Conservation (phyloP, 2,888 invertebrate species). For the Protophormia terraenovae region DNA sequence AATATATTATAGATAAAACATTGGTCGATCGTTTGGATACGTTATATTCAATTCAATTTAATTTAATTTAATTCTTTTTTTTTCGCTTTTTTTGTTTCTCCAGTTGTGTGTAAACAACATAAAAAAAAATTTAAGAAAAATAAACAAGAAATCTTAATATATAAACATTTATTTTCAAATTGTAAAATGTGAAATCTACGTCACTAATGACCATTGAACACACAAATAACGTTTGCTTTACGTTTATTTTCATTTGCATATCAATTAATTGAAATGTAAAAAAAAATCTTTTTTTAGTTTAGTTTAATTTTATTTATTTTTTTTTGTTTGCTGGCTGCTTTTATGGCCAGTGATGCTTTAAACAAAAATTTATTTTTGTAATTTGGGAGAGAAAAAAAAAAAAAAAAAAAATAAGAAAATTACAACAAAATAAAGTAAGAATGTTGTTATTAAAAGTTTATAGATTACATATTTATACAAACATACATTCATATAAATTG, state of each 20-base stretch:
- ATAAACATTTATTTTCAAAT: constrained; percentile 46
- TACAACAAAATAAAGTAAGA: constrained; percentile 7
- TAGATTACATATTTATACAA: constrained; percentile 56
- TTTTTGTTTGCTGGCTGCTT: neutral
- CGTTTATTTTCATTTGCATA: constrained; percentile 38
- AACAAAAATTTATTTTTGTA: neutral
- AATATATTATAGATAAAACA: constrained; percentile 26
- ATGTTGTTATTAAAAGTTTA: constrained; percentile 23
- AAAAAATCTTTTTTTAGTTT: constrained; percentile 6
- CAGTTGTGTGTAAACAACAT: constrained; percentile 19
- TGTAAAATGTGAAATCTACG: constrained; percentile 55
- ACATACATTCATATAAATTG: neutral
- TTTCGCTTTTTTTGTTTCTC: constrained; percentile 12
- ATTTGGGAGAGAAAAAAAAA: neutral
- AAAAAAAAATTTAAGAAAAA: constrained; percentile 26
- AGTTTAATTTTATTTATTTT: neutral
- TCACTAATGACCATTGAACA: constrained; percentile 61
- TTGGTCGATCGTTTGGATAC: neutral
- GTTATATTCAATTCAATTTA: neutral
- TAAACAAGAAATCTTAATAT: constrained; percentile 23
- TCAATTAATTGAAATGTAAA: constrained; percentile 42
- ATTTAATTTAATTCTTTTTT: neutral
- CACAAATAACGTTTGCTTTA: constrained; percentile 15
- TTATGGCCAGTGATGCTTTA: constrained; percentile 1
- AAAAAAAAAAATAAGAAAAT: neutral